A percentile compares a stretch with the other conserved stretches of the same genome.
These are phyloP conservation scores for Macquaria australasica DNA, from an alignment of 2,113 vertebrate genomes.

Conservation along the genomic window DNA sequence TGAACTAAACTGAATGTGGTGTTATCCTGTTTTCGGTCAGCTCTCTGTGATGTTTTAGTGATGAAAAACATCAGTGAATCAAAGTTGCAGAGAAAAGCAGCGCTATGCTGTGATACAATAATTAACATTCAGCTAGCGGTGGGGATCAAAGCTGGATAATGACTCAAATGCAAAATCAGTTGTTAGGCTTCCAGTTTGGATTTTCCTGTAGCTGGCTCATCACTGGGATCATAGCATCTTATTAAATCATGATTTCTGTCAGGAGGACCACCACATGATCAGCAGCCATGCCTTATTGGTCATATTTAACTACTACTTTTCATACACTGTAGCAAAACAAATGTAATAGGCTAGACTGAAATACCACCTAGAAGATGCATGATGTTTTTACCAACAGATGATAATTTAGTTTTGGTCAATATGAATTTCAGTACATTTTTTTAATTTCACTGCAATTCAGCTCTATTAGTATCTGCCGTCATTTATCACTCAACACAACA, in stretches of 20 bases:
- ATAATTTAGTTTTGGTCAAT: not conserved
- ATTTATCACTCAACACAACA: not conserved
- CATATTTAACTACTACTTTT: slow-evolving; percentile 21
- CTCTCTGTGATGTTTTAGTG: slow-evolving; percentile 48
- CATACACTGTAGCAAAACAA: slow-evolving; percentile 2
- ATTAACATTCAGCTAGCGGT: slow-evolving; percentile 39
- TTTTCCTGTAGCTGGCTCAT: slow-evolving; percentile 40
- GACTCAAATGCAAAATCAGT: slow-evolving; percentile 50
- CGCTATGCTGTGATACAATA: slow-evolving; percentile 30
- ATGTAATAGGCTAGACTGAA: not conserved
- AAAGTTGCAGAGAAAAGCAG: slow-evolving; percentile 38
- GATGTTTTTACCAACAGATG: not conserved
- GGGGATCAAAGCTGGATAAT: slow-evolving; percentile 59
- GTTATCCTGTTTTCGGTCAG: slow-evolving; percentile 5
- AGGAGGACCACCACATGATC: slow-evolving; percentile 18
- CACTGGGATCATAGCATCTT: not conserved
- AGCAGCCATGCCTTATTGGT: not conserved
- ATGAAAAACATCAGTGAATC: slow-evolving; percentile 55
- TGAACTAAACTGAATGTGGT: slow-evolving; percentile 28
- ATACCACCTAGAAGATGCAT: not conserved
- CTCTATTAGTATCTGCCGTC: not conserved
- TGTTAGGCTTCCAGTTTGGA: slow-evolving; percentile 31
- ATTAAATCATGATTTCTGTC: slow-evolving; percentile 28
- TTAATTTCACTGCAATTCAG: not conserved
- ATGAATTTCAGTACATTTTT: not conserved